phyloP scores from a whole-genome alignment of 1,140 invertebrate genomes.

The Caenorhabditis tropicalis region DNA sequence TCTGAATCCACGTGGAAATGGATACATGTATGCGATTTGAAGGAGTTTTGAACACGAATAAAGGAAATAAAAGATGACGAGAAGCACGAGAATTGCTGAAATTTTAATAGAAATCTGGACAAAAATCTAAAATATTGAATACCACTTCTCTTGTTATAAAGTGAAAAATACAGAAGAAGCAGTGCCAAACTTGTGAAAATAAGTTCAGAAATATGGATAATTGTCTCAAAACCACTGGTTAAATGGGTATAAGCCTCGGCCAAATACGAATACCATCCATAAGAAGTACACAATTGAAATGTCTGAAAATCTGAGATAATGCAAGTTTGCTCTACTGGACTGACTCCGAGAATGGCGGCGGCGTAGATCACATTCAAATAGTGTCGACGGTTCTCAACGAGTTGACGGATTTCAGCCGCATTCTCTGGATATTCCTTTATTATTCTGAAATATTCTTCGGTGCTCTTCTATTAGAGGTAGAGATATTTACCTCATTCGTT shows the following conservation, averaged over 20 bases:
- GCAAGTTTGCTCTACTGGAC: neutral
- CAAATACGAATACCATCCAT: neutral
- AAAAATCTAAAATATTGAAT: neutral
- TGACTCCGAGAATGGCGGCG: neutral
- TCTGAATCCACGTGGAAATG: neutral
- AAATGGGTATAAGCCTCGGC: neutral
- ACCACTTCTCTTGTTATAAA: constrained; percentile 8
- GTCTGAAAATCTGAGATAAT: neutral
- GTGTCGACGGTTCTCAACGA: neutral
- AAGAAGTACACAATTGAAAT: neutral
- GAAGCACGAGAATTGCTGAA: neutral
- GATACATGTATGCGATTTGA: neutral
- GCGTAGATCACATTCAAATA: neutral
- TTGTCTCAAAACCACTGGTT: neutral
- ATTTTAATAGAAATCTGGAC: neutral
- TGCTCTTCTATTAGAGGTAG: neutral
- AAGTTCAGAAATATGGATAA: too few species aligned
- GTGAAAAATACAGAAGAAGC: neutral
- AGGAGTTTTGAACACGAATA: neutral
- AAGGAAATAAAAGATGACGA: neutral
- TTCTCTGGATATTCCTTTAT: constrained; percentile 20
- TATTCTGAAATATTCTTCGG: neutral
- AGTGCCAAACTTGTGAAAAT: neutral
- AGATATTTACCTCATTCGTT: constrained; percentile 13
- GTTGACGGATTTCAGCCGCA: neutral